phyloP scores from a whole-genome alignment of 1,140 invertebrate species.

The Manduca sexta region DNA sequence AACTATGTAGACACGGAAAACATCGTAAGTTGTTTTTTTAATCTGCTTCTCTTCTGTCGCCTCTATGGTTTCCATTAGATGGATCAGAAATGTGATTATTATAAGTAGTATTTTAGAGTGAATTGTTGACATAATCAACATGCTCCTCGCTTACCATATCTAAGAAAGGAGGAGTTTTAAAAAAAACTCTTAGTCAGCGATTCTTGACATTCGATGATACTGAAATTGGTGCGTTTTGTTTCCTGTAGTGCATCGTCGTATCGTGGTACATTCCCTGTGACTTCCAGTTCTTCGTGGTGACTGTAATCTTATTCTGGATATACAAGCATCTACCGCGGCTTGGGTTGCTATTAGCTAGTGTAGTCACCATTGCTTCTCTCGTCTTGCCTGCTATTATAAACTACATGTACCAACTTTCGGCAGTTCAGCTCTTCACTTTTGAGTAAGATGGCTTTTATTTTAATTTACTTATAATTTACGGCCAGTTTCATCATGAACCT shows the following conservation, averaged over 20 bases:
- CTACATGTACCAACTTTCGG: slow-evolving; percentile 59
- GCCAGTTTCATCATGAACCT: no score
- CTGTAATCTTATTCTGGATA: slow-evolving; percentile 74
- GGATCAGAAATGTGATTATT: no score
- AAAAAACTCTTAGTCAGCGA: no score
- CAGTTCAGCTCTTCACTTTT: slow-evolving; percentile 69
- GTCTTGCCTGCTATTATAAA: slow-evolving; percentile 66
- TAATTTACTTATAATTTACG: neutral
- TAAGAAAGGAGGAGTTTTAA: no score
- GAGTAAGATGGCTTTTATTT: slow-evolving; percentile 42
- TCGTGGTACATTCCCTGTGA: slow-evolving; percentile 87
- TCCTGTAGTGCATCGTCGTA: slow-evolving; percentile 81
- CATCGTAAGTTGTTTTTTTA: slow-evolving; percentile 33
- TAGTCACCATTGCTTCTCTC: slow-evolving; percentile 35
- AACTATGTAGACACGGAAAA: slow-evolving; percentile 67
- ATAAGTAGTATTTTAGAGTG: no score
- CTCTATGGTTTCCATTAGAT: no score
- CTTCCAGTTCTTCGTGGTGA: slow-evolving; percentile 82
- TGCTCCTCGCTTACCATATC: no score
- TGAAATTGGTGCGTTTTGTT: slow-evolving; percentile 33
- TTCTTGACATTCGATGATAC: no score
- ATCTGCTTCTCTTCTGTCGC: no score
- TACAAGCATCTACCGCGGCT: slow-evolving; percentile 47
- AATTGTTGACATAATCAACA: no score
- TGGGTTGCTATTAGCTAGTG: slow-evolving; percentile 29